Evolutionary conservation across 2,797 vertebrate species (phyloP).

Genomic region (Ataeniobius toweri): DNA sequence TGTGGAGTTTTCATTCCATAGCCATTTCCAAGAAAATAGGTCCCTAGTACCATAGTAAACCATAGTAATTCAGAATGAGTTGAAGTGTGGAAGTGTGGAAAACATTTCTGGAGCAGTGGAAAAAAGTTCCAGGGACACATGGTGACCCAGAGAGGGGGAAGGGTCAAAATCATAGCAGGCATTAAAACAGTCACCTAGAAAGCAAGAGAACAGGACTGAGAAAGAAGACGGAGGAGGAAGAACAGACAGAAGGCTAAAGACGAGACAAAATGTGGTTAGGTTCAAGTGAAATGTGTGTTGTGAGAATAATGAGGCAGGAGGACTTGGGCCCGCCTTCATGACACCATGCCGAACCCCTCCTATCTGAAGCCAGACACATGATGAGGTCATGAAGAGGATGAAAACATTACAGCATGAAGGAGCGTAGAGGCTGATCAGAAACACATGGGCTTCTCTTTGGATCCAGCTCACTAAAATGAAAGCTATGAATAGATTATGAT

Average conservation of each 20-base stretch:
- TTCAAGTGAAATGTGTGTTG: neutral
- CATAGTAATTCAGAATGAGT: neutral
- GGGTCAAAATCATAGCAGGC: neutral
- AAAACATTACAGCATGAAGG: constrained; percentile 45
- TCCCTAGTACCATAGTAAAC: neutral
- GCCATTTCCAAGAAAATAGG: neutral
- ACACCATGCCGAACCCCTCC: constrained; percentile 27
- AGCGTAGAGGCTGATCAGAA: constrained; percentile 53
- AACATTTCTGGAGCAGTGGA: neutral
- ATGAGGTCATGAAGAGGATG: constrained; percentile 57
- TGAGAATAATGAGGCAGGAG: constrained; percentile 6
- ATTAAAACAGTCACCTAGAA: neutral
- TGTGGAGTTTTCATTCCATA: neutral
- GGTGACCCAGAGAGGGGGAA: neutral
- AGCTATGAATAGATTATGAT: neutral
- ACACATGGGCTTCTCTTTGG: constrained; percentile 42
- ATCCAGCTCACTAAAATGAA: constrained; percentile 15
- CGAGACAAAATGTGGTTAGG: neutral
- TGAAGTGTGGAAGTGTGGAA: neutral
- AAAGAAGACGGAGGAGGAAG: neutral
- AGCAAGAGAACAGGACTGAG: neutral
- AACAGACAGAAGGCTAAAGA: neutral
- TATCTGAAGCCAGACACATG: constrained; percentile 17
- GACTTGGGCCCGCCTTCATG: constrained; percentile 11
- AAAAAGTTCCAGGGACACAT: constrained; percentile 14